Percentiles rank a stretch among this genome's conserved stretches.
Conservation (phyloP, 2,797 vertebrate genomes). For the Tangara arthus region DNA sequence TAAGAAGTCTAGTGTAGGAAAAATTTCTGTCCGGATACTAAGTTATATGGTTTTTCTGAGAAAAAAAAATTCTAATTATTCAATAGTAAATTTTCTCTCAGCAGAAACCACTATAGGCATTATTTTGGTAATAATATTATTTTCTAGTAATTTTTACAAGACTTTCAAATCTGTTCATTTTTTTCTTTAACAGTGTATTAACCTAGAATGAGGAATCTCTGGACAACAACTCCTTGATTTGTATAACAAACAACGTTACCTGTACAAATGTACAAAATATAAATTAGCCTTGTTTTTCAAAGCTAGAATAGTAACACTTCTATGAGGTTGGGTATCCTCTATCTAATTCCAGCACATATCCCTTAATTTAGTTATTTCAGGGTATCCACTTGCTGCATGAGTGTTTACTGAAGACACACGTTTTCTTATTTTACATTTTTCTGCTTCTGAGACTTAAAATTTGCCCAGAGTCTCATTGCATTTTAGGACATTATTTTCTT, state of each 20-base stretch:
- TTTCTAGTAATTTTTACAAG: neutral
- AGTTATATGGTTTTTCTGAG: neutral
- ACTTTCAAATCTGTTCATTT: neutral
- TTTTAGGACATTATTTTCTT: neutral
- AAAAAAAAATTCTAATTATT: neutral
- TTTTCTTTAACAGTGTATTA: neutral
- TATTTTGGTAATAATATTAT: neutral
- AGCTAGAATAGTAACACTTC: neutral
- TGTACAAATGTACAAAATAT: neutral
- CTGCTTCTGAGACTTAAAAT: neutral
- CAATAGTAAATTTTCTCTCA: neutral
- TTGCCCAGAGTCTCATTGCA: neutral
- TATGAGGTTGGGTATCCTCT: neutral
- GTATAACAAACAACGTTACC: neutral
- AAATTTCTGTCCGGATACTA: rapidly evolving
- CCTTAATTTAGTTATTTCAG: neutral
- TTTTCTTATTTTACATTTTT: neutral
- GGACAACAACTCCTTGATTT: neutral
- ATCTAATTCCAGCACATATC: neutral
- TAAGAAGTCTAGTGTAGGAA: neutral
- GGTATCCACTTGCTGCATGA: neutral
- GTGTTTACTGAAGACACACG: neutral
- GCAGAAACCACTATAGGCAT: rapidly evolving
- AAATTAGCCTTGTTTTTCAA: neutral
- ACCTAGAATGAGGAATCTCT: neutral